Conservation (phyloP, 1,140 invertebrate species). For the Apolygus lucorum region DNA sequence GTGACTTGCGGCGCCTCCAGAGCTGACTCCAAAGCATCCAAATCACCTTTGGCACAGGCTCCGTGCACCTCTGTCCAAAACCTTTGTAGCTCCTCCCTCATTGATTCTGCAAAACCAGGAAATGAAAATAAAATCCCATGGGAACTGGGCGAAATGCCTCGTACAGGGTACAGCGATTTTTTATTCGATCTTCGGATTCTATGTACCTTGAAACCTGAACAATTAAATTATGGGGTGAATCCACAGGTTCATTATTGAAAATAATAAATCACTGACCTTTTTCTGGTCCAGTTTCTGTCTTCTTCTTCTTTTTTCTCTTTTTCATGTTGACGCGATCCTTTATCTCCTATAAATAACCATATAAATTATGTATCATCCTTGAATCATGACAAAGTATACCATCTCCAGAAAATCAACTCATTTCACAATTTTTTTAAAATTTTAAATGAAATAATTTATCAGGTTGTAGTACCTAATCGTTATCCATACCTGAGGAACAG, state of each 20-base stretch:
- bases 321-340: slow-evolving; percentile 28
- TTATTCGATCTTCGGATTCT: too few species aligned
- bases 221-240: too few species aligned
- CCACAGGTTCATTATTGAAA: too few species aligned
- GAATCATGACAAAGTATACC: too few species aligned
- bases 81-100: slow-evolving; percentile 34
- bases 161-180: too few species aligned
- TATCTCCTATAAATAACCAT: neutral
- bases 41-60: slow-evolving; percentile 27
- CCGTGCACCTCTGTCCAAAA: slow-evolving; percentile 28
- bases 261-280: slow-evolving; percentile 23
- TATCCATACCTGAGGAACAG: slow-evolving; percentile 19
- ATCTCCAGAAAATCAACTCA: too few species aligned
- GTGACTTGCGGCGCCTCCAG: slow-evolving; percentile 30
- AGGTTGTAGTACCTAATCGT: too few species aligned
- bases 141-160: too few species aligned
- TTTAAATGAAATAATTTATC: too few species aligned
- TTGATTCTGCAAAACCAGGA: slow-evolving; percentile 31
- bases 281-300: slow-evolving; percentile 31
- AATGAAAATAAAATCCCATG: neutral
- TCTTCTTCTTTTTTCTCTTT: slow-evolving; percentile 37
- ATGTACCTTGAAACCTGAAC: too few species aligned
- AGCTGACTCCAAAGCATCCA: slow-evolving; percentile 35
- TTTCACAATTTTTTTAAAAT: too few species aligned
- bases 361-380: neutral